These are phyloP conservation scores for Muricea muricata DNA, from an alignment of 92 coral and sea anemone genomes.

Conservation along the genomic window DNA sequence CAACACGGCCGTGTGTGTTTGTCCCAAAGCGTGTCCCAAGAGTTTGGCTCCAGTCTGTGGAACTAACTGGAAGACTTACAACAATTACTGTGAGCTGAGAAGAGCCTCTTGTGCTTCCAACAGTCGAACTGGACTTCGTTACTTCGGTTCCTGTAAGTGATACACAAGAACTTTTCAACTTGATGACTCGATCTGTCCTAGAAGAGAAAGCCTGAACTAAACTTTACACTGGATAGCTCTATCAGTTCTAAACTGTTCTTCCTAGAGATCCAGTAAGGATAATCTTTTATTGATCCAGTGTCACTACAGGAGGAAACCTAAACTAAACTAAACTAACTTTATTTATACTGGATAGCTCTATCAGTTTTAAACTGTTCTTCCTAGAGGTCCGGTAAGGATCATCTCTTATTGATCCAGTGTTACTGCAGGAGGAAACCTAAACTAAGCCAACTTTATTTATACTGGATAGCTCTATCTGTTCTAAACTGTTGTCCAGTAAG, in stretches of 20 bases:
- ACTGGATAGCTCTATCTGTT: background rate
- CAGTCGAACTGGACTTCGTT: background rate
- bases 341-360: background rate
- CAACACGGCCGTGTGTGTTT: constrained; percentile 19
- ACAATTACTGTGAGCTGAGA: constrained; percentile 17
- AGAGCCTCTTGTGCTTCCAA: background rate
- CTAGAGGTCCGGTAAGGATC: no score
- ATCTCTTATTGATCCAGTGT: background rate
- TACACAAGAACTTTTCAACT: no score
- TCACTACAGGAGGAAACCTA: no score
- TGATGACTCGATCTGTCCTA: background rate
- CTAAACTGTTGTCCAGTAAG: background rate
- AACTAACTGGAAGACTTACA: constrained; percentile 38
- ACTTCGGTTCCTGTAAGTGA: constrained; percentile 28
- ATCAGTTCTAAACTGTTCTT: no score
- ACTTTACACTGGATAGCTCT: no score
- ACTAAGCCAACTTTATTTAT: background rate
- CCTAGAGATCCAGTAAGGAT: no score
- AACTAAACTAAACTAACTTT: no score
- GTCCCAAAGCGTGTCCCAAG: constrained; percentile 10
- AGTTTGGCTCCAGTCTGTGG: constrained; percentile 16
- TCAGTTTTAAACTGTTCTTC: no score
- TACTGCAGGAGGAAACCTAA: constrained; percentile 8
- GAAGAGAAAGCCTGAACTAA: background rate
- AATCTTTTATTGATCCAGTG: no score